Evolutionary conservation across 2,113 vertebrate species (phyloP).

Genomic region (Dendropsophus ebraccatus): DNA sequence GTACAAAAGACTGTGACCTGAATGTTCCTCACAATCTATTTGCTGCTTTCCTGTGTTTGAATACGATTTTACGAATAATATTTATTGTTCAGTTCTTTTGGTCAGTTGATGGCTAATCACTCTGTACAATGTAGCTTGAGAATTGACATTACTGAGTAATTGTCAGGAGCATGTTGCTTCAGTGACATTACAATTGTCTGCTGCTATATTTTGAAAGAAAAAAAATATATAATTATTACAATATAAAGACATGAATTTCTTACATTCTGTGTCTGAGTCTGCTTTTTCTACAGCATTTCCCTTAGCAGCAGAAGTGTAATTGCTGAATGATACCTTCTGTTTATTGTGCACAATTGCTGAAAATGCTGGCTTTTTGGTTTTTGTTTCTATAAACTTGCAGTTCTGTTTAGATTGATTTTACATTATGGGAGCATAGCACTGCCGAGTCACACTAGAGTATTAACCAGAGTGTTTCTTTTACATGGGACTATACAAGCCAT

Average conservation of each 20-base stretch:
- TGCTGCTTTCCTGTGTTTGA: constrained; percentile 31
- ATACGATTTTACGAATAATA: constrained; percentile 17
- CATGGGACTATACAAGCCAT: no score
- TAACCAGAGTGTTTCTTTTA: no score
- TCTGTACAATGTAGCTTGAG: not conserved
- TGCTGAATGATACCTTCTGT: not conserved
- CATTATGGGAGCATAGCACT: constrained; percentile 41
- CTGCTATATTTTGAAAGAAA: constrained; percentile 41
- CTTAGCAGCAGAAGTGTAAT: not conserved
- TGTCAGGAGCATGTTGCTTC: constrained; percentile 15
- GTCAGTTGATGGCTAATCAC: not conserved
- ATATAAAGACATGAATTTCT: constrained; percentile 17
- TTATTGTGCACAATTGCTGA: not conserved
- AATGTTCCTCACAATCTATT: constrained; percentile 7
- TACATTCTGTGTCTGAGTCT: not conserved
- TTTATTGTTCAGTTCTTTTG: constrained; percentile 45
- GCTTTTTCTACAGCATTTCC: not conserved
- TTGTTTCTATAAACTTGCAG: not conserved
- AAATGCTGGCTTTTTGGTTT: not conserved
- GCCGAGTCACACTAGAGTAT: not conserved
- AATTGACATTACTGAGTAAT: not conserved
- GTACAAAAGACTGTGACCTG: not conserved
- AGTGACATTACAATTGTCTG: constrained; percentile 20
- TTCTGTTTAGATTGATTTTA: not conserved
- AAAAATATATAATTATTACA: constrained; percentile 4